Evolutionary conservation across 2,797 vertebrate genomes (phyloP).

Genomic region (Brachyalestes nurse): DNA sequence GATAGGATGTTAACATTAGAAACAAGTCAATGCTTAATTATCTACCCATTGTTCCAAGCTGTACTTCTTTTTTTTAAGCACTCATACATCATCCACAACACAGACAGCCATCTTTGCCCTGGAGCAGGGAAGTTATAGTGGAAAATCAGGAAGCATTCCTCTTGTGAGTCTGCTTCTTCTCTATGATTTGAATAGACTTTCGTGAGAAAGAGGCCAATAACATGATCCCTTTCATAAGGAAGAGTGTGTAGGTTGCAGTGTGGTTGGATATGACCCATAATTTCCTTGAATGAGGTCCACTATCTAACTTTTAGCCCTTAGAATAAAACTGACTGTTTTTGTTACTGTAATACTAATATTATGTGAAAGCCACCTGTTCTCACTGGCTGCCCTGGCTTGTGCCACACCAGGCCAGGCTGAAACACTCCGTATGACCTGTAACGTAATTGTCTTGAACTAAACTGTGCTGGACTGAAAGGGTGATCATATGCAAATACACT

Average conservation of each 20-base stretch:
- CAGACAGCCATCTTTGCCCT: constrained; percentile 9
- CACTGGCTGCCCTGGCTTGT: too few species aligned
- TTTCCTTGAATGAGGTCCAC: too few species aligned
- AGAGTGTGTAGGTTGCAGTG: background rate
- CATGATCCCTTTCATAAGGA: background rate
- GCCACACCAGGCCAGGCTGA: background rate
- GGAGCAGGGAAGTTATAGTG: constrained; percentile 2
- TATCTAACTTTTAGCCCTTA: too few species aligned
- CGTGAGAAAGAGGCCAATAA: background rate
- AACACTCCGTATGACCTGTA: too few species aligned
- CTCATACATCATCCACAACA: constrained; percentile 18
- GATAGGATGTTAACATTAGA: constrained; percentile 31
- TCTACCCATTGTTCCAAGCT: constrained; percentile 8
- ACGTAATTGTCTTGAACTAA: too few species aligned
- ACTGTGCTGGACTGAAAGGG: too few species aligned
- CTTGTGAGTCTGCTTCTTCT: background rate
- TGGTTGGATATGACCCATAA: too few species aligned
- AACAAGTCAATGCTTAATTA: constrained; percentile 33
- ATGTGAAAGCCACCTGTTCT: too few species aligned
- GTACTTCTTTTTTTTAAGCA: constrained; percentile 7
- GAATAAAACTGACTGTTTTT: too few species aligned
- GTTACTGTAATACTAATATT: too few species aligned
- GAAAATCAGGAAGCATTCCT: constrained; percentile 30
- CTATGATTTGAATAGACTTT: background rate
- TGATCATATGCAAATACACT: background rate